phyloP scores from a whole-genome alignment of 2,113 vertebrate genomes.

The Dascyllus trimaculatus region DNA sequence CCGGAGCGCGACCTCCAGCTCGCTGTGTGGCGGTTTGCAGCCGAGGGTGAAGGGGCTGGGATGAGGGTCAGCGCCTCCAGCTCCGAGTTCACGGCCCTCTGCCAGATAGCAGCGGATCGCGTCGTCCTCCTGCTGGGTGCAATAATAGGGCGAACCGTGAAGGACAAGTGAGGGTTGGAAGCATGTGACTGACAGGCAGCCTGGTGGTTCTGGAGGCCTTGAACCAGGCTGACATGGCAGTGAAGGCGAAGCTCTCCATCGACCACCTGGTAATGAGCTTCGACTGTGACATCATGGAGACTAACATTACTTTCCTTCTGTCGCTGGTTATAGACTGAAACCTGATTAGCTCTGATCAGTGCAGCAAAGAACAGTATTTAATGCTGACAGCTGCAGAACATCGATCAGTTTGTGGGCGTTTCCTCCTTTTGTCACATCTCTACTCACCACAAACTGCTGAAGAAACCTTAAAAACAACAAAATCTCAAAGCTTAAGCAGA shows the following conservation, averaged over 20 bases:
- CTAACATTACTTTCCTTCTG: slow-evolving; percentile 16
- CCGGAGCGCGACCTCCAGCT: slow-evolving; percentile 10
- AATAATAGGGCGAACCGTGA: neutral
- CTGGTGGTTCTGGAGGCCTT: neutral
- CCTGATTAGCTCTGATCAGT: no score
- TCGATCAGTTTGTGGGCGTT: no score
- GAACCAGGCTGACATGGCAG: neutral
- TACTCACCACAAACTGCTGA: no score
- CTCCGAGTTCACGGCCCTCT: neutral
- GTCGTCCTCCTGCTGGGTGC: neutral
- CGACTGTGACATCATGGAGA: slow-evolving; percentile 39
- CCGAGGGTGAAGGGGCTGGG: slow-evolving; percentile 7
- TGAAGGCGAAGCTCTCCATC: slow-evolving; percentile 1
- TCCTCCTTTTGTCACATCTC: no score
- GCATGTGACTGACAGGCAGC: neutral
- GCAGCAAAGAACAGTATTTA: no score
- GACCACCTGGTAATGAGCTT: slow-evolving; percentile 9
- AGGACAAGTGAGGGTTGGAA: neutral
- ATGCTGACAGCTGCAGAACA: no score
- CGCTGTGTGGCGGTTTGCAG: neutral
- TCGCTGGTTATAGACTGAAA: no score
- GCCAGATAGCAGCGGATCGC: neutral
- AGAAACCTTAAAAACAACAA: no score
- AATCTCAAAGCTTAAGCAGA: no score
- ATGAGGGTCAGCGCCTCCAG: slow-evolving; percentile 13